A percentile compares a stretch with the other conserved stretches of the same genome.
phyloP scores from a whole-genome alignment of 35 echinoderm and acorn worm genomes.

The Lytechinus pictus region DNA sequence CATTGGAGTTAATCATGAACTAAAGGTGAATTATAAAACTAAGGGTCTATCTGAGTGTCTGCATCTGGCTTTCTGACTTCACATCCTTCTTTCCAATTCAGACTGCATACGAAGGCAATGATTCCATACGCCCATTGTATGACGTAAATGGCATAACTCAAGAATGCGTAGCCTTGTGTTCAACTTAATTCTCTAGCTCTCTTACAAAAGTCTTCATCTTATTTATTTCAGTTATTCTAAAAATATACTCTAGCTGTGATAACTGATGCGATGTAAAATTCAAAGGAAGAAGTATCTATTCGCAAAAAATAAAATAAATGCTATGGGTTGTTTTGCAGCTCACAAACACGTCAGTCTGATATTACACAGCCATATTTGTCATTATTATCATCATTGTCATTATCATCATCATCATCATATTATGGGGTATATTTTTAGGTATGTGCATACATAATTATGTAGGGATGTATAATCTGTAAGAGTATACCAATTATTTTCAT shows the following conservation, averaged over 20 bases:
- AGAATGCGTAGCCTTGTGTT: background rate
- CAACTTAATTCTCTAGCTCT: background rate
- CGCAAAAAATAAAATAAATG: too few relatives aligned
- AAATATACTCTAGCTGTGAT: background rate
- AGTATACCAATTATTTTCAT: too few relatives aligned
- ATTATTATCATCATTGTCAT: too few relatives aligned
- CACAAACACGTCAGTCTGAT: too few relatives aligned
- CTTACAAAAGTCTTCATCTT: background rate
- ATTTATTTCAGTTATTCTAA: background rate
- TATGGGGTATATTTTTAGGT: too few relatives aligned
- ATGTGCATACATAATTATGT: too few relatives aligned
- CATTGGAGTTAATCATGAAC: too few relatives aligned
- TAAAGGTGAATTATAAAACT: background rate
- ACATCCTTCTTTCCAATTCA: background rate
- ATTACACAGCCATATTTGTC: too few relatives aligned
- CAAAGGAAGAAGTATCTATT: too few relatives aligned
- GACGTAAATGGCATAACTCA: slow-evolving; percentile 10
- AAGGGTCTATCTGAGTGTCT: background rate
- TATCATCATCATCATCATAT: too few relatives aligned
- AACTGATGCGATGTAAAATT: background rate
- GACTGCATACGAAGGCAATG: background rate
- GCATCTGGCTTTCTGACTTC: background rate
- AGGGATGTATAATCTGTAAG: too few relatives aligned
- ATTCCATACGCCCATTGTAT: background rate
- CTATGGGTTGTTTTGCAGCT: too few relatives aligned